These are phyloP conservation scores for Xerus inauris DNA, from an alignment of 2,113 vertebrate genomes.

Conservation along the genomic window DNA sequence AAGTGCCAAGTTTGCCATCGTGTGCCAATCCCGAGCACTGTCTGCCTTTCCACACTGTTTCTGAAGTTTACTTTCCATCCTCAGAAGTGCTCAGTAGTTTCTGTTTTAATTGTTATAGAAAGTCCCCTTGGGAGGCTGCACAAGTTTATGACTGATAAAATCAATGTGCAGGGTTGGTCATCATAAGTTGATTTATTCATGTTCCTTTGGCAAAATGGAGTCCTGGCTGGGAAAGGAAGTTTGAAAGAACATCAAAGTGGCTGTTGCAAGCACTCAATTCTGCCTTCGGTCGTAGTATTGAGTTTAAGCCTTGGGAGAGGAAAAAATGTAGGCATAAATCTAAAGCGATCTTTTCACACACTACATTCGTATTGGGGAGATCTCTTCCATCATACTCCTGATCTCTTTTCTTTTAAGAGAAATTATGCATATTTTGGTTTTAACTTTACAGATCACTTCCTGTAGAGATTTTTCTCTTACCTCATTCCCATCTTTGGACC, in stretches of 20 bases:
- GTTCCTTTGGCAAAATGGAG: background rate
- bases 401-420: background rate
- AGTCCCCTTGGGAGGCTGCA: background rate
- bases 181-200: background rate
- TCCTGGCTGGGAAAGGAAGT: background rate
- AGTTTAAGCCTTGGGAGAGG: background rate
- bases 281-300: background rate
- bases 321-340: background rate
- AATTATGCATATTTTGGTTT: background rate
- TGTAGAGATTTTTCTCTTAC: background rate
- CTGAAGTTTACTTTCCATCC: background rate
- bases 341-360: background rate
- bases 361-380: background rate
- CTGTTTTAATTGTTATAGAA: background rate
- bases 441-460: background rate
- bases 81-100: background rate
- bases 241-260: background rate
- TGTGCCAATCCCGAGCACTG: background rate
- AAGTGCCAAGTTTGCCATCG: background rate
- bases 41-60: background rate
- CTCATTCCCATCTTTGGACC: background rate
- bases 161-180: background rate
- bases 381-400: background rate
- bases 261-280: background rate
- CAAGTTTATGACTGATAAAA: background rate